Evolutionary conservation across 2,888 invertebrate species (phyloP), one percentile per base, ranked within the genome.

Genomic region (Noctua pronuba): DNA sequence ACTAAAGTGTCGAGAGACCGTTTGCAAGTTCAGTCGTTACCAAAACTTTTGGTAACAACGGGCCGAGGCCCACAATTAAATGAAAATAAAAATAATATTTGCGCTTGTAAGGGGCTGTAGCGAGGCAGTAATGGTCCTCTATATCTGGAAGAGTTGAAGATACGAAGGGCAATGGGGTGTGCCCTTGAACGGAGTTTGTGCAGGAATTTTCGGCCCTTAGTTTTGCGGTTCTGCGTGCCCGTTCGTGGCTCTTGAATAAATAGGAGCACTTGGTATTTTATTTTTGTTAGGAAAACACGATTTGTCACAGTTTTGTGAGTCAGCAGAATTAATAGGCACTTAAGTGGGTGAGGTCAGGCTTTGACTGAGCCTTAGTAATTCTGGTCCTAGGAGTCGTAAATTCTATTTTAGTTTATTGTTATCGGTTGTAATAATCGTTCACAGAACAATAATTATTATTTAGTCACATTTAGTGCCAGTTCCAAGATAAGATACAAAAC

Each of bases 11-110:
- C 73, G 55, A 67, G 66, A 70, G 73, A 75, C 73, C 77, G 75
- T 77, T 84, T 71, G 75, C 80, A 84, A 85, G 84, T 84, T 82
- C 66, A 71, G 82, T 73, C 78, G 82, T 85, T 75, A 72, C 65
- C 31, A 52, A 24, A 84, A 84, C 75, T 84, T 82, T 75, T 31
- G 55, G 67, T 73, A 68, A 85, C 82, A 78, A 76, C 52, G 75
- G 49, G 60, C 11, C 31, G 28, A 58, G 71, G 55, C 65, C 64
- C 41, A 81, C 82, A 85, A 85, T 84, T 85, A 85, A 75, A 84
- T 73, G 77, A 81, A 83, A 84, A 81, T 81, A 82, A 85, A 84
- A 84, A 82, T 82, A 82, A 85, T 84, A 84, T 84, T 77, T 77
- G 75, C 75, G 46, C 76, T 76, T 76, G 73, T 65, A 84, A 74